A percentile compares a stretch with the other conserved stretches of the same genome.
Evolutionary conservation across 2,888 invertebrate species (phyloP).

Genomic region (Heteromurus nitidus): DNA sequence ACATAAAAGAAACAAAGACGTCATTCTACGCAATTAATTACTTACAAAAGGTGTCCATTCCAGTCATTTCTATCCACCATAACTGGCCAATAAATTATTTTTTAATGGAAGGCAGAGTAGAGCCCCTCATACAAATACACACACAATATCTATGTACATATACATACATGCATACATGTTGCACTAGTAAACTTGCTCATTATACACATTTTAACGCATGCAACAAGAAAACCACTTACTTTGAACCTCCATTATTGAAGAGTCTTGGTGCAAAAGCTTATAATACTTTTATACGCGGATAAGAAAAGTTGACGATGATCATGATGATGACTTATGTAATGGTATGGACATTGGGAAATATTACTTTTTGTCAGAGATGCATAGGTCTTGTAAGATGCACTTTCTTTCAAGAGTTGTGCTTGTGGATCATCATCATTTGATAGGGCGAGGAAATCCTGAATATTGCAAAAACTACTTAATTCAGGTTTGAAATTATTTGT

Average conservation of each 20-base stretch:
- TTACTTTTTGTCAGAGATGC: conserved; percentile 14
- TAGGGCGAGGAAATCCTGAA: too few species aligned
- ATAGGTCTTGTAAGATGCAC: not conserved
- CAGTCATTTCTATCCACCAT: conserved; percentile 37
- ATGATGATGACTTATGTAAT: conserved; percentile 45
- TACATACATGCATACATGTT: too few species aligned
- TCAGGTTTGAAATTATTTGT: too few species aligned
- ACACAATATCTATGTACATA: too few species aligned
- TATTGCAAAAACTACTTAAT: too few species aligned
- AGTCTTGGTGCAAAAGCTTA: too few species aligned
- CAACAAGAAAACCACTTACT: too few species aligned
- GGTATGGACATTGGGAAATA: not conserved
- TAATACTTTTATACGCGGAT: not conserved
- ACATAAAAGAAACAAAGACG: conserved; percentile 42
- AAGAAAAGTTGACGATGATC: not conserved
- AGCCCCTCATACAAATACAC: too few species aligned
- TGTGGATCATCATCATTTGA: too few species aligned
- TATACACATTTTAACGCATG: conserved; percentile 35
- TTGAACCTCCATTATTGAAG: too few species aligned
- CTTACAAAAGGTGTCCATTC: conserved; percentile 50
- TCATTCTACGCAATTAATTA: conserved; percentile 52
- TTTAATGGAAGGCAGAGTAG: conserved; percentile 16
- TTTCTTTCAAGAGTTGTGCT: too few species aligned
- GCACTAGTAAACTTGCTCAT: conserved; percentile 42
- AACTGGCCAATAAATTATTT: conserved; percentile 56